Conservation (phyloP, 2,888 invertebrate genomes). For the Xestia rhomboidea region DNA sequence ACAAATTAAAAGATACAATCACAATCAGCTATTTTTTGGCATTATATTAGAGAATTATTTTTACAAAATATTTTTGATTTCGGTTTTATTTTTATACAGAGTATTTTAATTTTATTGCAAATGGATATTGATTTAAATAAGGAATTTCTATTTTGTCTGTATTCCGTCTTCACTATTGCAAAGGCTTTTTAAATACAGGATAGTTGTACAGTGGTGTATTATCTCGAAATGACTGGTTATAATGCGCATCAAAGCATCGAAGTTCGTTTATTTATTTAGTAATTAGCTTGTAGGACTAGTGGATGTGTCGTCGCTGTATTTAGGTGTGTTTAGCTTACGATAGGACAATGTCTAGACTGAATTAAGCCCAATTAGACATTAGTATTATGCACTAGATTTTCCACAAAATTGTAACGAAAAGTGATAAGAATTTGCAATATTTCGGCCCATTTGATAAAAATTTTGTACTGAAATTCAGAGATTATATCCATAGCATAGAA, state of each 20-base stretch:
- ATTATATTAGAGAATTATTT: slow-evolving; percentile 13
- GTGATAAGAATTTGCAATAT: slow-evolving; percentile 79
- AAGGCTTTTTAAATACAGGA: slow-evolving; percentile 31
- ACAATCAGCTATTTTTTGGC: slow-evolving; percentile 1
- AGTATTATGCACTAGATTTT: slow-evolving; percentile 84
- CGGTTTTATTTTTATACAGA: slow-evolving; percentile 32
- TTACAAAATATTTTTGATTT: slow-evolving; percentile 15
- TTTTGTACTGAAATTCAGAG: slow-evolving; percentile 80
- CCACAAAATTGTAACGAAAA: slow-evolving; percentile 81
- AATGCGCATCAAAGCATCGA: slow-evolving; percentile 75
- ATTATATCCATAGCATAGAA: slow-evolving; percentile 72
- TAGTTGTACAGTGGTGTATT: slow-evolving; percentile 31
- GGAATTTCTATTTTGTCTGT: slow-evolving; percentile 13
- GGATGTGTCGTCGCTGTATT: slow-evolving; percentile 79
- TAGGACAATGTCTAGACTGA: slow-evolving; percentile 89
- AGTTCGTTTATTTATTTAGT: slow-evolving; percentile 74
- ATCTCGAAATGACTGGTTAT: slow-evolving; percentile 51
- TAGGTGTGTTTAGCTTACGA: slow-evolving; percentile 82
- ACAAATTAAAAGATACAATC: slow-evolving; percentile 15
- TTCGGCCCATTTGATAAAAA: slow-evolving; percentile 83
- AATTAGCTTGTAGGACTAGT: slow-evolving; percentile 78
- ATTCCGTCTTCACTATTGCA: slow-evolving; percentile 23
- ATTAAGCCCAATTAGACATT: slow-evolving; percentile 86
- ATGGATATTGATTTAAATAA: slow-evolving; percentile 33
- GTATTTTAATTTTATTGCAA: slow-evolving; percentile 20